phyloP scores from a whole-genome alignment of 2,888 invertebrate species.

The Xanthostigma xanthostigma region DNA sequence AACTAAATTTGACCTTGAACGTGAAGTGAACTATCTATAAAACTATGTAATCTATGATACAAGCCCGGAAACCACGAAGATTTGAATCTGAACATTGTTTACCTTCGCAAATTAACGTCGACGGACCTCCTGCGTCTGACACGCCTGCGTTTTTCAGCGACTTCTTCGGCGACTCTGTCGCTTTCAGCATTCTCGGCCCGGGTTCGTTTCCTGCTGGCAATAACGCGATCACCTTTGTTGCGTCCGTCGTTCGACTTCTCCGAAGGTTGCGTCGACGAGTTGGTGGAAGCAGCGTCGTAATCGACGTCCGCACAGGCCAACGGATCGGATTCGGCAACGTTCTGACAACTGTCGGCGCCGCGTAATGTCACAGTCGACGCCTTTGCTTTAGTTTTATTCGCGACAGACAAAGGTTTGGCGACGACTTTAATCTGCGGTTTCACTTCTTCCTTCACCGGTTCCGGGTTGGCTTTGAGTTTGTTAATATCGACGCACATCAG shows the following conservation, averaged over 20 bases:
- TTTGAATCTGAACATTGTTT: constrained; percentile 18
- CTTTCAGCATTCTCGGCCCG: too few relatives aligned
- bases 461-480: constrained; percentile 12
- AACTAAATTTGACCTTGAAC: too few relatives aligned
- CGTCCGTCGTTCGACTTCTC: neutral
- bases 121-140: constrained; percentile 21
- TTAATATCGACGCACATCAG: constrained; percentile 14
- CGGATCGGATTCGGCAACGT: constrained; percentile 24
- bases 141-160: constrained; percentile 17
- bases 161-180: too few relatives aligned
- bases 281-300: constrained; percentile 4
- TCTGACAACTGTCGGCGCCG: constrained; percentile 11
- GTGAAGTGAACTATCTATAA: too few relatives aligned
- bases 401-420: too few relatives aligned
- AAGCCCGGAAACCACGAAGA: too few relatives aligned
- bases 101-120: constrained; percentile 23
- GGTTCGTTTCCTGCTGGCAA: too few relatives aligned
- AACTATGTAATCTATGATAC: too few relatives aligned
- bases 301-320: constrained; percentile 23
- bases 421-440: neutral
- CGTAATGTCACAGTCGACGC: constrained; percentile 5
- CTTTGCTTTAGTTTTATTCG: constrained; percentile 7
- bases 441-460: constrained; percentile 2
- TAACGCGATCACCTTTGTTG: too few relatives aligned
- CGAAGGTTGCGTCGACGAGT: constrained; percentile 9